Evolutionary conservation across 2,113 vertebrate species (phyloP).

Genomic region (Burhinus oedicnemus): DNA sequence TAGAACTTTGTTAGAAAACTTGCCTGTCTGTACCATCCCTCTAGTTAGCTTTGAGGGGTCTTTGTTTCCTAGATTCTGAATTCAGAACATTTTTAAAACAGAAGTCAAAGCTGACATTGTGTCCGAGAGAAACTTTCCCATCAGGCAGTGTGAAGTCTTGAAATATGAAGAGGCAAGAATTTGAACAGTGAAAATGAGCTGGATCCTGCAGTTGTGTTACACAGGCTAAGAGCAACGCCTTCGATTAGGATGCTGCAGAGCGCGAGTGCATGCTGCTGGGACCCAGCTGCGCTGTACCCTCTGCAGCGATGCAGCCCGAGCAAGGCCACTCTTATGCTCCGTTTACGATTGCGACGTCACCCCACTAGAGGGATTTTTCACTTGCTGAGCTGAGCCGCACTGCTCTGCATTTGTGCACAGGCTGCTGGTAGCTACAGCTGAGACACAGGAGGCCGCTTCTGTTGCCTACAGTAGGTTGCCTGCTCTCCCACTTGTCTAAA

Average conservation of each 20-base stretch:
- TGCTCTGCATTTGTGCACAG: background rate
- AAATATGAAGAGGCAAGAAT: background rate
- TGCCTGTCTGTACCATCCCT: background rate
- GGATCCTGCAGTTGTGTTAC: background rate
- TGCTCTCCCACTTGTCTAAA: background rate
- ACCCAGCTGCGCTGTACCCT: background rate
- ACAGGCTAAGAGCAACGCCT: background rate
- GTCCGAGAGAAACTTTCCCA: background rate
- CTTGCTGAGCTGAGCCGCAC: background rate
- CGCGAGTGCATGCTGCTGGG: rapidly evolving
- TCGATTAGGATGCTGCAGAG: background rate
- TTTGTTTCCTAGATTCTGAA: background rate
- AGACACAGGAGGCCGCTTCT: background rate
- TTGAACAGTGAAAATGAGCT: background rate
- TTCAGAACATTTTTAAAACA: background rate
- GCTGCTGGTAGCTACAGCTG: background rate
- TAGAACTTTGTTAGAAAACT: background rate
- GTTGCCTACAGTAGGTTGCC: rapidly evolving
- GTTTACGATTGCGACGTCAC: background rate
- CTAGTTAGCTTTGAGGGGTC: background rate
- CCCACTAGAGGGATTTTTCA: slow-evolving; percentile 52
- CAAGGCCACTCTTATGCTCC: background rate
- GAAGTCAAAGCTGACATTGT: background rate
- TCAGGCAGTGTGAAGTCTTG: background rate
- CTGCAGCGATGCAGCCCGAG: background rate